These are phyloP conservation scores for Octodon degus DNA, from an alignment of 2,113 vertebrate species.

Conservation along the genomic window DNA sequence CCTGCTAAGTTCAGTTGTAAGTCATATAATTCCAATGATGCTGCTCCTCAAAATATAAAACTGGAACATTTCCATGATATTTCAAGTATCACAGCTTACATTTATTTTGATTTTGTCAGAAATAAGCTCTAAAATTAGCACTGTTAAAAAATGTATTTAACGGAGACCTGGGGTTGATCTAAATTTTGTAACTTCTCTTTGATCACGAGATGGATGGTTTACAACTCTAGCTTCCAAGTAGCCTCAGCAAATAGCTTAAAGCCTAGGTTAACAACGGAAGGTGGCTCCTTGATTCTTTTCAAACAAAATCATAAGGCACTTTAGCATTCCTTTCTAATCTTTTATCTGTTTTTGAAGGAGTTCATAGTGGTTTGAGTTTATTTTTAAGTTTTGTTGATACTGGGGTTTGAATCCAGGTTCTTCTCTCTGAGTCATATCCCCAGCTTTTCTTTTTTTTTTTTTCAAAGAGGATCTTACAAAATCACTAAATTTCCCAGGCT, in stretches of 20 bases:
- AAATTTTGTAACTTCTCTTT: constrained; percentile 9
- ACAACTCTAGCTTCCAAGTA: background rate
- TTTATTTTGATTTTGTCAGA: constrained; percentile 65
- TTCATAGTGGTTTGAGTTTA: background rate
- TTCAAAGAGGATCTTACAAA: background rate
- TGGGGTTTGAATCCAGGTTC: background rate
- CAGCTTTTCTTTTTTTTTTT: background rate
- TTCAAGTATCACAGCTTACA: constrained; percentile 57
- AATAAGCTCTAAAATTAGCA: constrained; percentile 61
- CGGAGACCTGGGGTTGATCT: constrained; percentile 50
- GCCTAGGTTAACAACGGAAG: constrained; percentile 14
- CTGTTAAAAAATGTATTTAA: constrained; percentile 46
- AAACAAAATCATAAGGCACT: background rate
- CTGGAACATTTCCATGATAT: constrained; percentile 53
- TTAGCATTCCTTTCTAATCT: constrained; percentile 37
- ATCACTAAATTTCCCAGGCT: background rate
- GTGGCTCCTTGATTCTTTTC: background rate
- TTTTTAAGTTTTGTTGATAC: background rate
- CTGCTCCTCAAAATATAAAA: constrained; percentile 45
- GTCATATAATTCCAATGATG: constrained; percentile 57
- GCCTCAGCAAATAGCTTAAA: constrained; percentile 55
- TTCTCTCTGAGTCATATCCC: background rate
- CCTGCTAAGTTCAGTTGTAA: constrained; percentile 53
- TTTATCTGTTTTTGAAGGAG: constrained; percentile 28
- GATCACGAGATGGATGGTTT: constrained; percentile 38